Evolutionary conservation across 2,113 vertebrate genomes (phyloP), one percentile per base, ranked within the genome.

Genomic region (Stictonetta naevosa): DNA sequence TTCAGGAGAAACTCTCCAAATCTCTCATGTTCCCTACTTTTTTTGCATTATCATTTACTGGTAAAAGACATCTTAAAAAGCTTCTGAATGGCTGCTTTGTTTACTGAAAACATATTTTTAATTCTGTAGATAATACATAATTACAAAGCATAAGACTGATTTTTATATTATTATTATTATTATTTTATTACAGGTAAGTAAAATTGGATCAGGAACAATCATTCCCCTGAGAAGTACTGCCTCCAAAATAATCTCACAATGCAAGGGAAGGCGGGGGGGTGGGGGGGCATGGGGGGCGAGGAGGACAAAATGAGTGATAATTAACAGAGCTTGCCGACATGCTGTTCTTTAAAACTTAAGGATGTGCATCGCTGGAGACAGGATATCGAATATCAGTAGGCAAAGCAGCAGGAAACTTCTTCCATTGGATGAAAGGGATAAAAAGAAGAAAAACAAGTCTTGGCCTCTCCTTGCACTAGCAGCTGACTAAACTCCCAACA

Each of bases 371-470:
- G 72, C 14, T 42, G 86, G 88, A 94, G 76, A 71, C 72, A 81
- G 79, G 88, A 78, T 96, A 96, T 96, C 87, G 92, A 95, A 75
- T 95, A 92, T 96, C 94, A 75, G 76, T 26, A 46, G 85, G 31
- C 72, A 93, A 76, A 92, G 29, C 85, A 88, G 85, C 75, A 81
- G 93, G 88, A 90, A 96, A 90, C 93, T 90, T 94, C 88, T 95
- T 93, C 79, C 79, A 68, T 69, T 81, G 90, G 38, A 77, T 94
- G 93, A 94, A 93, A 92, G 55, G 75, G 83, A 88, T 72, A 75
- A 93, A 94, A 96, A 83, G 92, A 90, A 94, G 84, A 86, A 96
- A 96, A 96, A 94, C 90, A 96, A 95, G 92, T 58, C 79, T 83
- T 19, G 2, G 55, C 58, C 58, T 77, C 42, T 36, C 56, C 10